Conservation (phyloP, 2,888 invertebrate genomes). For the Rhorus exstirpatorius region DNA sequence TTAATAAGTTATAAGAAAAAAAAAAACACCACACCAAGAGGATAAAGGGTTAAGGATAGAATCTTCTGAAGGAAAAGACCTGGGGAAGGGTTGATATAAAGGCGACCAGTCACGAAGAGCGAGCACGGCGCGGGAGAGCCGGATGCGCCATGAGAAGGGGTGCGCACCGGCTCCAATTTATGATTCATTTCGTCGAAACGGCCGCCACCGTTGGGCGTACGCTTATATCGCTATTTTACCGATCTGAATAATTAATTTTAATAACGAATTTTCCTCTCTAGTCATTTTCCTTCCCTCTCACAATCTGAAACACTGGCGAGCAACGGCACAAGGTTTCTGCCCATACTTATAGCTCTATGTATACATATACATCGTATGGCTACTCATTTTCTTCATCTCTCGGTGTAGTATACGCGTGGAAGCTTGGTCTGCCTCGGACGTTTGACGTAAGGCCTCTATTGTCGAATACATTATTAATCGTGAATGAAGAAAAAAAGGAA, state of each 20-base stretch:
- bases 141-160: conserved; percentile 72
- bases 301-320: conserved; percentile 54
- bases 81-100: conserved; percentile 61
- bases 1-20: conserved; percentile 80
- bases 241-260: conserved; percentile 86
- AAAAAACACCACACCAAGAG: conserved; percentile 74
- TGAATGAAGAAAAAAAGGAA: conserved; percentile 59
- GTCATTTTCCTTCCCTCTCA: conserved; percentile 57
- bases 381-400: conserved; percentile 63
- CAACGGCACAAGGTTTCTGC: conserved; percentile 31
- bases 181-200: conserved; percentile 85
- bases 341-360: conserved; percentile 12
- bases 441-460: conserved; percentile 81
- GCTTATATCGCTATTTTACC: conserved; percentile 85
- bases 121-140: conserved; percentile 53
- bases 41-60: conserved; percentile 79
- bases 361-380: conserved; percentile 31
- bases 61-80: conserved; percentile 68
- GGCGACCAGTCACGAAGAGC: conserved; percentile 49
- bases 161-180: conserved; percentile 84
- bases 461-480: conserved; percentile 82
- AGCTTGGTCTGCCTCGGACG: conserved; percentile 76
- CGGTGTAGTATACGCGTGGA: conserved; percentile 47
- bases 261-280: conserved; percentile 82
- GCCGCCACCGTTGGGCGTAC: conserved; percentile 80